Evolutionary conservation across 2,888 invertebrate genomes (phyloP).

Genomic region (Salpingus planirostris): DNA sequence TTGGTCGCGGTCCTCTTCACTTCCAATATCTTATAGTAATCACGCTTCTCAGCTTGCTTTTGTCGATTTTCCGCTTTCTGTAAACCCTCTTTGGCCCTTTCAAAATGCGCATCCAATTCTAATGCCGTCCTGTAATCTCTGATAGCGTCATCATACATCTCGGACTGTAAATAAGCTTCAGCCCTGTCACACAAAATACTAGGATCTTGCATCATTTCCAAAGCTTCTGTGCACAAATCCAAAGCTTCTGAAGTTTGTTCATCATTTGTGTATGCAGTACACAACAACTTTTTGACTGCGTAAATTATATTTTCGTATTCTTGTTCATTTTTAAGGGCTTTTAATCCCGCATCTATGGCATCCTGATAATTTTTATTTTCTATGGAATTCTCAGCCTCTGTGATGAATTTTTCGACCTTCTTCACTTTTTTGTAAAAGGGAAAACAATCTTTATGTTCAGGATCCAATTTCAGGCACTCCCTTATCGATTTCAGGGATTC

Average conservation of each 20-base stretch:
- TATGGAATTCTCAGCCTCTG: conserved; percentile 55
- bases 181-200: conserved; percentile 81
- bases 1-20: conserved; percentile 87
- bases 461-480: conserved; percentile 94
- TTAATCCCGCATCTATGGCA: conserved; percentile 61
- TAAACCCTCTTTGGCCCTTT: conserved; percentile 82
- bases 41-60: conserved; percentile 85
- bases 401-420: conserved; percentile 76
- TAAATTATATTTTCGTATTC: conserved; percentile 62
- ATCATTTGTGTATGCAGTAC: conserved; percentile 67
- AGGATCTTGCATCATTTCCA: conserved; percentile 66
- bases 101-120: conserved; percentile 68
- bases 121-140: conserved; percentile 78
- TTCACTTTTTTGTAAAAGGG: conserved; percentile 93
- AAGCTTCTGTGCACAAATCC: conserved; percentile 66
- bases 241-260: conserved; percentile 67
- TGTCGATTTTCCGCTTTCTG: conserved; percentile 82
- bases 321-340: conserved; percentile 60
- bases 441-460: conserved; percentile 95
- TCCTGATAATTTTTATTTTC: conserved; percentile 55
- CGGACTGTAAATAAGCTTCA: conserved; percentile 79
- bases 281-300: conserved; percentile 63
- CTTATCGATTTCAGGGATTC: conserved; percentile 88
- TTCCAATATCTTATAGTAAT: conserved; percentile 95
- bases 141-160: conserved; percentile 90